phyloP scores from a whole-genome alignment of 1,140 invertebrate genomes.

The Tyrophagus putrescentiae region DNA sequence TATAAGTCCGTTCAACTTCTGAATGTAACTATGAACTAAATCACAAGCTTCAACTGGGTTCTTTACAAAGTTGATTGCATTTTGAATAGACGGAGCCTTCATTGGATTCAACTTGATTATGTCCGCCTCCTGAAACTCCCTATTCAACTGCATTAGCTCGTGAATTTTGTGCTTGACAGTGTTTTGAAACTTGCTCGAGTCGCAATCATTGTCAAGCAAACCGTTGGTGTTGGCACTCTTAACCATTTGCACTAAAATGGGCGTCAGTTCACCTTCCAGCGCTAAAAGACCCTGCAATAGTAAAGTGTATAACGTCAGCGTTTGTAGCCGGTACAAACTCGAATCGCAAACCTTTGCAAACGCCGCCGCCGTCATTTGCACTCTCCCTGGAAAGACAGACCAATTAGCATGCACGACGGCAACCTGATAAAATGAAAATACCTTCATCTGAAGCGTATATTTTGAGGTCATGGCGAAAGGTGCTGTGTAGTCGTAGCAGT shows the following conservation, averaged over 20 bases:
- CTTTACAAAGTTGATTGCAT: constrained; percentile 61
- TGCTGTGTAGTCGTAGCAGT: constrained; percentile 82
- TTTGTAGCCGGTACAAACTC: neutral
- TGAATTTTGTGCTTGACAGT: constrained; percentile 87
- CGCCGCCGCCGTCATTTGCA: constrained; percentile 96
- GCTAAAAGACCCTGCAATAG: constrained; percentile 57
- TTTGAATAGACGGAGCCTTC: constrained; percentile 57
- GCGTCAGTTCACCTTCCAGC: constrained; percentile 91
- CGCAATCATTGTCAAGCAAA: constrained; percentile 89
- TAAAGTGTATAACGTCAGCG: neutral
- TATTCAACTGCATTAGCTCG: constrained; percentile 76
- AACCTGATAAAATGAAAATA: neutral
- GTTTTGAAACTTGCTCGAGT: constrained; percentile 86
- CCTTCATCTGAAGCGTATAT: constrained; percentile 99
- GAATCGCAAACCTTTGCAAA: constrained; percentile 70
- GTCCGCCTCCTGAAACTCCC: constrained; percentile 73
- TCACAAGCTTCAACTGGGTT: constrained; percentile 89
- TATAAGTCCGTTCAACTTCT: constrained; percentile 68
- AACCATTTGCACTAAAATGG: constrained; percentile 98
- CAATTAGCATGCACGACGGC: neutral
- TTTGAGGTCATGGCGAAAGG: constrained; percentile 95
- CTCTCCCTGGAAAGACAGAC: constrained; percentile 32
- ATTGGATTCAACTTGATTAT: constrained; percentile 73
- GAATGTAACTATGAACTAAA: constrained; percentile 68
- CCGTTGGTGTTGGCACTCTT: constrained; percentile 98